phyloP scores from a whole-genome alignment of 2,113 vertebrate species.

The Pipa parva region DNA sequence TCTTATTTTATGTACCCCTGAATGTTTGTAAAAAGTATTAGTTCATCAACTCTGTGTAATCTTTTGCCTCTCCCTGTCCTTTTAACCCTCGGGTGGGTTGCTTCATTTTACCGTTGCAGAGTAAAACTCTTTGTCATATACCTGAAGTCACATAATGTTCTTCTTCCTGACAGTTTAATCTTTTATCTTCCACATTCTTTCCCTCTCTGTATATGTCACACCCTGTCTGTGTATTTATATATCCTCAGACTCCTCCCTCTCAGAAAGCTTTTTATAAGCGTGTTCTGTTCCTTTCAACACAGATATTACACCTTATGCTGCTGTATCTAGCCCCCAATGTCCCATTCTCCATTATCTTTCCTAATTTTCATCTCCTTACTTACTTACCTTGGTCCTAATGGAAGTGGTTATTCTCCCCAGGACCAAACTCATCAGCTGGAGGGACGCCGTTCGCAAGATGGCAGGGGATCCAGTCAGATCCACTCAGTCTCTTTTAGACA shows the following conservation, averaged over 20 bases:
- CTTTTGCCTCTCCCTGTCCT: no score
- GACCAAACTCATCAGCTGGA: background rate
- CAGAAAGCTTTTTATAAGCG: no score
- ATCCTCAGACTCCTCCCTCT: background rate
- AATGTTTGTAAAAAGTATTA: no score
- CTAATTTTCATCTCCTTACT: background rate
- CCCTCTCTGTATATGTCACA: background rate
- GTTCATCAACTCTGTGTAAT: no score
- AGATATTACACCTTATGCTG: no score
- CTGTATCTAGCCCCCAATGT: no score
- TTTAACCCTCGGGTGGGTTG: no score
- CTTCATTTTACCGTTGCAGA: no score
- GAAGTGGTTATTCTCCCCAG: background rate
- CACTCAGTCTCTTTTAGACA: slow-evolving; percentile 47
- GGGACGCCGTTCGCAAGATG: slow-evolving; percentile 50
- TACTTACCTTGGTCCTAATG: background rate
- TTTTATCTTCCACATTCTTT: background rate
- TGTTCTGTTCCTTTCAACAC: no score
- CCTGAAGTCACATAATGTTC: no score
- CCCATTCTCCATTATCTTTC: background rate
- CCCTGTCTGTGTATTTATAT: background rate
- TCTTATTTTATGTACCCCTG: no score
- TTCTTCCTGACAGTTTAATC: background rate
- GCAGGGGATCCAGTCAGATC: slow-evolving; percentile 51
- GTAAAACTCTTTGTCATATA: no score